Evolutionary conservation across 1,140 invertebrate species (phyloP).

Genomic region (Pachypsylla venusta): DNA sequence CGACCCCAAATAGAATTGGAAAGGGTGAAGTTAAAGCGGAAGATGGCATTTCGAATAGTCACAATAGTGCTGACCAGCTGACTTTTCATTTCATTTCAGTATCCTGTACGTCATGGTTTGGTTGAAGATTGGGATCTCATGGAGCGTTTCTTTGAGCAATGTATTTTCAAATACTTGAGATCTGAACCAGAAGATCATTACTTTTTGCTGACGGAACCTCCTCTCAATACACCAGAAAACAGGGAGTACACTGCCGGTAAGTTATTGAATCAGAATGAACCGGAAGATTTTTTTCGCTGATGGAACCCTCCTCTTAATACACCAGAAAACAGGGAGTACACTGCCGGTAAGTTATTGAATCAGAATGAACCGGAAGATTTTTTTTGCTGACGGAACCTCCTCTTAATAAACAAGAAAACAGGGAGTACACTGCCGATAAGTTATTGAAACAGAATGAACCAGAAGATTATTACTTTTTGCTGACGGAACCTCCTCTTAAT

Average conservation of each 20-base stretch:
- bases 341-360: conserved; percentile 43
- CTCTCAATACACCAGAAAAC: conserved; percentile 98
- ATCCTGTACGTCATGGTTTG: conserved; percentile 96
- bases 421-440: conserved; percentile 82
- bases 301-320: conserved; percentile 98
- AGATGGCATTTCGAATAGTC: no score
- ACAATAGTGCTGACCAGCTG: no score
- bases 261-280: not conserved
- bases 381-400: conserved; percentile 97
- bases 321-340: conserved; percentile 97
- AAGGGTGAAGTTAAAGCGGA: no score
- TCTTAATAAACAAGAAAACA: conserved; percentile 96
- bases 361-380: no score
- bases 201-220: conserved; percentile 97
- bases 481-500: conserved; percentile 98
- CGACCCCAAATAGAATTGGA: no score
- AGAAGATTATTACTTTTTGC: conserved; percentile 96
- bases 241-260: conserved; percentile 84
- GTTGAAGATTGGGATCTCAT: conserved; percentile 99
- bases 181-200: conserved; percentile 99
- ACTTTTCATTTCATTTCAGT: no score
- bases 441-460: conserved; percentile 50
- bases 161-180: conserved; percentile 96
- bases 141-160: conserved; percentile 97
- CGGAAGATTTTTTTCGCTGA: conserved; percentile 95